Base-by-base conservation (phyloP, 2,888 invertebrate genomes). In the Dasypogon diadema region DNA sequence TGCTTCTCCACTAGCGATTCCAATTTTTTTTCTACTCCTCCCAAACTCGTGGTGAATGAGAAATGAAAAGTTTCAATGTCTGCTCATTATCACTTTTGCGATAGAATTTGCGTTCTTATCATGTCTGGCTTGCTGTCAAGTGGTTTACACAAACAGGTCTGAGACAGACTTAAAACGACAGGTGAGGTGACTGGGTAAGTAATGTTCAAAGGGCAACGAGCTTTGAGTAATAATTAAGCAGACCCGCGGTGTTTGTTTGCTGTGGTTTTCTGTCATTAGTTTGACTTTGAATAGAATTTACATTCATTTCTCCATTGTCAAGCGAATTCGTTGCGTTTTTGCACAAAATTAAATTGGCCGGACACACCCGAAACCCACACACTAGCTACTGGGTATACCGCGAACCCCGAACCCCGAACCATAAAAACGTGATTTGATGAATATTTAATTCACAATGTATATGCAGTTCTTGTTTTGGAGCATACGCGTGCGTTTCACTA, bases 401-500 rank as follows among this genome's bases (percentile, higher is more conserved):
- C n/a, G n/a, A n/a, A n/a, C n/a, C n/a, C n/a, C n/a, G n/a, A n/a
- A n/a, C n/a, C n/a, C n/a, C n/a, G n/a, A n/a, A n/a, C n/a, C n/a
- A n/a, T n/a, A n/a, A n/a, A n/a, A n/a, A 30, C 56, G 56, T 56
- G 56, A 56, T n/a, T n/a, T 56, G 1, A 58, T 58, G 58, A 58
- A n/a, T 14, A 58, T 58, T 58, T 58, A 5, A 24, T 30, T 5
- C 30, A 30, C 30, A 8, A 8, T 30, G 8, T 3, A 30, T 8
- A 3, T 30, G 30, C 8, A n/a, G 30, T 30, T 30, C 30, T 30
- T 30, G 30, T 5, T n/a, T 30, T 30, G 30, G 30, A 5, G 30
- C 8, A 30, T n/a, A n/a, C n/a, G n/a, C n/a, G n/a, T n/a, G n/a
- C n/a, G n/a, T n/a, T n/a, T n/a, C n/a, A n/a, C n/a, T n/a, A n/a